Percentiles rank a stretch among this genome's conserved stretches.
These are phyloP conservation scores for Poliocrania exsul DNA, from an alignment of 2,797 vertebrate species.

Conservation along the genomic window DNA sequence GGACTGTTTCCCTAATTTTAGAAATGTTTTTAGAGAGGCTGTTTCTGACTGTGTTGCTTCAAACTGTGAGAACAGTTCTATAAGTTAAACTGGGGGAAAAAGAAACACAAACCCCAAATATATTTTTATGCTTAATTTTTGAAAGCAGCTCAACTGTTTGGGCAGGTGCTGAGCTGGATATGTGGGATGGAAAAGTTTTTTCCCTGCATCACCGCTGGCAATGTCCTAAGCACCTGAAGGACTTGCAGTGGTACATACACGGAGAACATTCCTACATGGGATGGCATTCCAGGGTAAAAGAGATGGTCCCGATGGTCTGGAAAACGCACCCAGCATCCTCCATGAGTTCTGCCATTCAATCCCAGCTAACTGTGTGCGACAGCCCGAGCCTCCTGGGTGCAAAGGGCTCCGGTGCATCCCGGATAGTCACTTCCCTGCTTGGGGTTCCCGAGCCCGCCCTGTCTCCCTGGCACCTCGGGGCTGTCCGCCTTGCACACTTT, in stretches of 20 bases:
- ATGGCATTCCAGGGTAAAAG: neutral
- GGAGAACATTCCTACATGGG: neutral
- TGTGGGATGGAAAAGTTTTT: neutral
- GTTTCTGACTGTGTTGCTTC: neutral
- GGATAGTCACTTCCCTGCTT: neutral
- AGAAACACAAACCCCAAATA: fast-evolving
- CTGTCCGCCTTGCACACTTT: neutral
- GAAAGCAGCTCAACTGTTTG: neutral
- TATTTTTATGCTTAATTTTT: neutral
- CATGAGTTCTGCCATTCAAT: neutral
- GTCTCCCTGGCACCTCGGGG: neutral
- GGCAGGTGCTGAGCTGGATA: neutral
- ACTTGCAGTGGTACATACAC: neutral
- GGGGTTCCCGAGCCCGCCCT: neutral
- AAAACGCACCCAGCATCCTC: neutral
- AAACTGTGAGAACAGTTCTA: neutral
- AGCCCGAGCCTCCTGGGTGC: neutral
- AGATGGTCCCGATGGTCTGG: fast-evolving
- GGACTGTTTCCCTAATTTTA: neutral
- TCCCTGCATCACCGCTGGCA: neutral
- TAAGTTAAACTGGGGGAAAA: neutral
- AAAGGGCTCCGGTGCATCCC: neutral
- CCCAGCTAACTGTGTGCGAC: neutral
- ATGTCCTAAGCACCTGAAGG: neutral
- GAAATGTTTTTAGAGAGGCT: neutral